Evolutionary conservation across 2,888 invertebrate genomes (phyloP), one percentile per base, ranked within the genome.

Genomic region (Phengaris arion): DNA sequence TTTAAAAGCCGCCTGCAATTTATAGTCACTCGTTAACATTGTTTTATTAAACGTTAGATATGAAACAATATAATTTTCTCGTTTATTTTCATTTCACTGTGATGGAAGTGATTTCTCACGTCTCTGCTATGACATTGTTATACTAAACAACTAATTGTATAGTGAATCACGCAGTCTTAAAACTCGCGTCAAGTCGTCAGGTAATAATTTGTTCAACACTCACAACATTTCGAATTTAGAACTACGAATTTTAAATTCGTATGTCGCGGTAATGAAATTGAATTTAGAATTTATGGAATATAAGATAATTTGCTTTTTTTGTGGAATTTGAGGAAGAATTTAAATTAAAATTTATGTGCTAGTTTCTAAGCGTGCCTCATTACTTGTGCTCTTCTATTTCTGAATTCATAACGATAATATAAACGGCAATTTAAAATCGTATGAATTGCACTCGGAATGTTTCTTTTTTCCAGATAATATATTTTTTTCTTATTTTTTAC

Each of bases 301-400:
- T 9, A 69, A 68, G 68, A 22, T 72, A 52, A 52, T 54, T 72
- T 54, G 51, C 72, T 72, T 12, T 72, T 70, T 70, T 51, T 70
- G 70, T 52, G 72, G 72, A 54, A 54, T 72, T 52, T 45, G 13
- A 52, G 54, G 9, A 52, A 35, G 72, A 52, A 72, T 54, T 72
- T 72, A 69, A 69, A 69, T 69, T 48, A 12, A 72, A 64, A 72
- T 72, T 72, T 72, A 52, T 72, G 72, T 64, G 59, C 22, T 46
- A 15, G 48, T 48, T 51, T n/a, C 15, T 15, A 13, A 51, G 35
- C 22, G 54, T 35, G 52, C 35, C 35, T 52, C 51, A 22, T 35
- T 52, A 52, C 22, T 10, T 12, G 12, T 72, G 35, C 7, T 54
- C 52, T 54, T 52, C 72, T 52, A 22, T 72, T 72, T 52, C 35